Percentiles rank a stretch among this genome's conserved stretches.
Evolutionary conservation across 30 jellyfish, hydroid and myxozoan genomes (phyloP).

Genomic region (Aurelia aurita complex sp. Pacific): DNA sequence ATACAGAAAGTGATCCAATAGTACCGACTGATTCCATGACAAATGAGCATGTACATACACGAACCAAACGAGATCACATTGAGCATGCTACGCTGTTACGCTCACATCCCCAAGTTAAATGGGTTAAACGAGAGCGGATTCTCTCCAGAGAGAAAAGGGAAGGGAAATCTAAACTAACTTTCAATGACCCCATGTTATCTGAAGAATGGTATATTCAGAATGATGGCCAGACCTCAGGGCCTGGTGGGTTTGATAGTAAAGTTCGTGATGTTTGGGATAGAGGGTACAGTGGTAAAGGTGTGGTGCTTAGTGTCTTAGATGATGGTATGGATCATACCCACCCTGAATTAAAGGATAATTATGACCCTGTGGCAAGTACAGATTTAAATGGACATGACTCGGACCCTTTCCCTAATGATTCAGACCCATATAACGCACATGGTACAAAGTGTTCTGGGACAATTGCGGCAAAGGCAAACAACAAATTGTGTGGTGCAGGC

Average conservation of each 20-base stretch:
- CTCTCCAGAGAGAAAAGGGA: slow-evolving; percentile 85
- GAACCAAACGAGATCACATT: slow-evolving; percentile 83
- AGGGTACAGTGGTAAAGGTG: slow-evolving; percentile 95
- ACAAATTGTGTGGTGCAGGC: slow-evolving; percentile 96
- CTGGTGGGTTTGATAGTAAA: slow-evolving; percentile 82
- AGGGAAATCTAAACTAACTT: slow-evolving; percentile 25
- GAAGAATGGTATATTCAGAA: slow-evolving; percentile 89
- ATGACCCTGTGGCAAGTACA: slow-evolving; percentile 90
- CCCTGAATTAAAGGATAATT: slow-evolving; percentile 91
- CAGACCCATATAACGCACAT: slow-evolving; percentile 97
- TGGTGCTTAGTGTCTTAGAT: slow-evolving; percentile 89
- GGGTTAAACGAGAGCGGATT: slow-evolving; percentile 78
- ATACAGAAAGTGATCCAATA: slow-evolving; percentile 19
- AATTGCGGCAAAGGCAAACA: slow-evolving; percentile 98
- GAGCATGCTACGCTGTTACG: slow-evolving; percentile 77
- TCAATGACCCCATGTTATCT: slow-evolving; percentile 79
- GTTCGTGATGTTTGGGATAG: slow-evolving; percentile 78
- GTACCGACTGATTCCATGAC: slow-evolving; percentile 21
- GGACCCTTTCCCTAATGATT: slow-evolving; percentile 97
- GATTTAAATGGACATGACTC: slow-evolving; percentile 93
- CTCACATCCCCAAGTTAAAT: slow-evolving; percentile 84
- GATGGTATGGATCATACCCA: slow-evolving; percentile 99
- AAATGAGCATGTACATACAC: slow-evolving; percentile 10
- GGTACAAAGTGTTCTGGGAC: slow-evolving; percentile 99
- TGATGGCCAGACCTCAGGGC: slow-evolving; percentile 94